Conservation (phyloP, 1,140 invertebrate species). For the Pristionchus pacificus region DNA sequence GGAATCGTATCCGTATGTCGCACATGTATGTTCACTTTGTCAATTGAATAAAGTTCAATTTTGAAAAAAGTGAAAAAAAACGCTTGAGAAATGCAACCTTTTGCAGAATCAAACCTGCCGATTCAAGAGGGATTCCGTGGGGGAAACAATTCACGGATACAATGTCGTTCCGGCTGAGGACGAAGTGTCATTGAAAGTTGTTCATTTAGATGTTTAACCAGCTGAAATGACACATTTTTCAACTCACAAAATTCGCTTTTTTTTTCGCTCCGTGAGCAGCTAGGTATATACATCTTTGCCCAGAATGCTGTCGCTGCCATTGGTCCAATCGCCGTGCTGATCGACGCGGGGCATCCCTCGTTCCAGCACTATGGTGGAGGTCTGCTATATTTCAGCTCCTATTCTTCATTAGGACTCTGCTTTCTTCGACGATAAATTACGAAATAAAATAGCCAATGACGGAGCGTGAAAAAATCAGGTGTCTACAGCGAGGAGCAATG, state of each 20-base stretch:
- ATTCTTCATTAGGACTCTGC: constrained; percentile 4
- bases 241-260: constrained; percentile 51
- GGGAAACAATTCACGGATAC: constrained; percentile 78
- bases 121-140: constrained; percentile 70
- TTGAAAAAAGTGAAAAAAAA: no score
- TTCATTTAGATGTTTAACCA: no score
- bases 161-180: constrained; percentile 68
- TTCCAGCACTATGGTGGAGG: constrained; percentile 71
- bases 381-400: not conserved
- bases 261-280: no score
- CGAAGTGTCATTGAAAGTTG: no score
- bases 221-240: no score
- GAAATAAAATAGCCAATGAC: constrained; percentile 2
- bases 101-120: no score
- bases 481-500: constrained; percentile 71
- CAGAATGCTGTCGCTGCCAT: constrained; percentile 76
- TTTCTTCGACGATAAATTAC: constrained; percentile 8
- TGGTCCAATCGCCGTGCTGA: constrained; percentile 78
- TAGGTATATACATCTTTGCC: no score
- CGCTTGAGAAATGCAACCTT: no score
- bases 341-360: constrained; percentile 77
- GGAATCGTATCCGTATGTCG: constrained; percentile 81
- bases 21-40: constrained; percentile 60
- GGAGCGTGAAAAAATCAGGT: constrained; percentile 56
- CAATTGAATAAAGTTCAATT: no score